Evolutionary conservation across 2,797 vertebrate species (phyloP).

Genomic region (Chelonia mydas): DNA sequence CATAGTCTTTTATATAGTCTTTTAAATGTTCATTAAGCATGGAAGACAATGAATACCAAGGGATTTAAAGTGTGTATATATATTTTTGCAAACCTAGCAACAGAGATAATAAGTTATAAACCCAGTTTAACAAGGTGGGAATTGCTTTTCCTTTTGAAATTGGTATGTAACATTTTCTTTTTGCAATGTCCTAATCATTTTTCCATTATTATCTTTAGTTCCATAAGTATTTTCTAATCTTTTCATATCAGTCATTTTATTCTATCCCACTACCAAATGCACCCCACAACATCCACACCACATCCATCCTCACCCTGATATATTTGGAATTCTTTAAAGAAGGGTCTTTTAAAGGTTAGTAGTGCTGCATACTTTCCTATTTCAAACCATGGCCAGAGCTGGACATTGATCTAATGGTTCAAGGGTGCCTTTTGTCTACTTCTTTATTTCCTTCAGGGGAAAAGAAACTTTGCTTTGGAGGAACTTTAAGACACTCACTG

Average conservation of each 20-base stretch:
- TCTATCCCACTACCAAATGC: slow-evolving; percentile 8
- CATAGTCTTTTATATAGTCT: slow-evolving; percentile 25
- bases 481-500: neutral
- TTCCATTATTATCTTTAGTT: slow-evolving; percentile 35
- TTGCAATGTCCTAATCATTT: slow-evolving; percentile 14
- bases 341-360: slow-evolving; percentile 1
- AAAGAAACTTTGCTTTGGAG: slow-evolving; percentile 38
- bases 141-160: slow-evolving; percentile 48
- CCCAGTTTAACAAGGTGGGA: slow-evolving; percentile 34
- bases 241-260: slow-evolving; percentile 36
- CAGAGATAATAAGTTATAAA: slow-evolving; percentile 31
- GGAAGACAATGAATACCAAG: slow-evolving; percentile 59
- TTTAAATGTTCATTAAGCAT: slow-evolving; percentile 66
- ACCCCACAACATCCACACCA: neutral
- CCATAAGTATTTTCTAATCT: slow-evolving; percentile 22
- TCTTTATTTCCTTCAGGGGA: slow-evolving; percentile 11
- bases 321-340: neutral
- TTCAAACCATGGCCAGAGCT: slow-evolving; percentile 33
- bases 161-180: neutral
- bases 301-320: slow-evolving; percentile 17
- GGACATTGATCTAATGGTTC: slow-evolving; percentile 5
- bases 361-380: slow-evolving; percentile 7
- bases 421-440: slow-evolving; percentile 18
- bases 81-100: slow-evolving; percentile 39
- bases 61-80: slow-evolving; percentile 44